Percentiles rank a stretch among this genome's conserved stretches.
phyloP scores from a whole-genome alignment of 2,797 vertebrate genomes.

The Microctenopoma stevenorrisi region DNA sequence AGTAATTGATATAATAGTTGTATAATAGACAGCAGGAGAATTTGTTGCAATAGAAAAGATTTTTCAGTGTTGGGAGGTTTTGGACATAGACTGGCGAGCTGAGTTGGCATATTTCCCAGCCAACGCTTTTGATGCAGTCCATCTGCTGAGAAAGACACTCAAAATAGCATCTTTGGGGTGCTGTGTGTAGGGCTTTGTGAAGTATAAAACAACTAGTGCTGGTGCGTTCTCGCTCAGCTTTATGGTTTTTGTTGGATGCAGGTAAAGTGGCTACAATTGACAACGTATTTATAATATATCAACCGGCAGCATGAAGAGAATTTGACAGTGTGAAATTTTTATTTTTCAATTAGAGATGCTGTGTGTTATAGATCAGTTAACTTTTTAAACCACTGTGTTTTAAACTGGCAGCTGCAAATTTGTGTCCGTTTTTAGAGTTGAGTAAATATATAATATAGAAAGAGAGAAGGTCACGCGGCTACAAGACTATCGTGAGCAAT shows the following conservation, averaged over 20 bases:
- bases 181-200: not conserved
- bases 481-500: not conserved
- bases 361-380: too few relatives aligned
- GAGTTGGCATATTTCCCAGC: conserved; percentile 21
- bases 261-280: not conserved
- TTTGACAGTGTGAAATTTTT: not conserved
- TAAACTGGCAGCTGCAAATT: not conserved
- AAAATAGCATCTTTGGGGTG: not conserved
- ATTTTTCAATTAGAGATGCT: not conserved
- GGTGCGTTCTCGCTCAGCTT: not conserved
- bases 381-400: not conserved
- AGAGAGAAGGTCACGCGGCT: conserved; percentile 4
- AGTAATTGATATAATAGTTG: not conserved
- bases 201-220: too few relatives aligned
- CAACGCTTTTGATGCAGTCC: conserved; percentile 12
- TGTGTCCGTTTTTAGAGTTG: not conserved
- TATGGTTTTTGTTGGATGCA: not conserved
- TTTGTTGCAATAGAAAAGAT: conserved; percentile 4
- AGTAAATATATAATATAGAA: conserved; percentile 1
- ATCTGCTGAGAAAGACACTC: not conserved
- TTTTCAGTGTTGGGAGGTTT: not conserved
- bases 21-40: conserved; percentile 7
- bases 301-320: not conserved
- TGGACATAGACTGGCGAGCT: conserved; percentile 6
- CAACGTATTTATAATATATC: not conserved